These are phyloP conservation scores for Salticus scenicus DNA, from an alignment of 2,888 invertebrate genomes.

Conservation along the genomic window DNA sequence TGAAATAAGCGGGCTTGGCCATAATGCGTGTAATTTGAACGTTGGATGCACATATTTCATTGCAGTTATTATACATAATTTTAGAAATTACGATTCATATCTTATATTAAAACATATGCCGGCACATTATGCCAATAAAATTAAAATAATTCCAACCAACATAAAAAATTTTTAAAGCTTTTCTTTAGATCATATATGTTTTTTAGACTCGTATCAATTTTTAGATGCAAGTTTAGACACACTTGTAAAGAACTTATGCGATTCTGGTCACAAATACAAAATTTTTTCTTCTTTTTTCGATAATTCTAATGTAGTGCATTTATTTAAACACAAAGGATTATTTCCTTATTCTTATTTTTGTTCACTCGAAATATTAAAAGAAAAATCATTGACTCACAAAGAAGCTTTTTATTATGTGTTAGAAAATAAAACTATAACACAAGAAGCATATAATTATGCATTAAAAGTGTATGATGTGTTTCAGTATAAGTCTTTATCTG, in stretches of 20 bases:
- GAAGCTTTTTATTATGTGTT: slow-evolving; percentile 8
- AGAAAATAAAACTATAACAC: not conserved
- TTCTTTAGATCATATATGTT: slow-evolving; percentile 45
- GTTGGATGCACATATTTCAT: not conserved
- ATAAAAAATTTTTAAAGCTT: slow-evolving; percentile 60
- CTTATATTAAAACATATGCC: slow-evolving; percentile 19
- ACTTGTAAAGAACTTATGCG: slow-evolving; percentile 52
- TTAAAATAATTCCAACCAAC: slow-evolving; percentile 15
- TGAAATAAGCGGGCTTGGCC: not conserved
- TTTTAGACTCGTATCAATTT: slow-evolving; percentile 72
- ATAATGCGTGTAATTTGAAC: not conserved
- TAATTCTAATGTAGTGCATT: not conserved
- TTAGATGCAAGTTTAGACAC: slow-evolving; percentile 29
- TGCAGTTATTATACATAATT: not conserved
- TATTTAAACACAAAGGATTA: slow-evolving; percentile 18
- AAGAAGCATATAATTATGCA: slow-evolving; percentile 14
- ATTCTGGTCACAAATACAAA: not conserved
- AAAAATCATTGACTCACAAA: slow-evolving; percentile 16
- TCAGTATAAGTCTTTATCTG: slow-evolving; percentile 6
- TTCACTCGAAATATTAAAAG: slow-evolving; percentile 4
- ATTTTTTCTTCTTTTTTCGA: not conserved
- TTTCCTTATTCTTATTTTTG: slow-evolving; percentile 31
- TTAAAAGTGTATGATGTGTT: not conserved
- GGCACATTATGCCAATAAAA: not conserved
- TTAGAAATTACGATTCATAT: not conserved